These are phyloP conservation scores for Pteromalus puparum DNA, from an alignment of 1,140 invertebrate species.

Conservation along the genomic window DNA sequence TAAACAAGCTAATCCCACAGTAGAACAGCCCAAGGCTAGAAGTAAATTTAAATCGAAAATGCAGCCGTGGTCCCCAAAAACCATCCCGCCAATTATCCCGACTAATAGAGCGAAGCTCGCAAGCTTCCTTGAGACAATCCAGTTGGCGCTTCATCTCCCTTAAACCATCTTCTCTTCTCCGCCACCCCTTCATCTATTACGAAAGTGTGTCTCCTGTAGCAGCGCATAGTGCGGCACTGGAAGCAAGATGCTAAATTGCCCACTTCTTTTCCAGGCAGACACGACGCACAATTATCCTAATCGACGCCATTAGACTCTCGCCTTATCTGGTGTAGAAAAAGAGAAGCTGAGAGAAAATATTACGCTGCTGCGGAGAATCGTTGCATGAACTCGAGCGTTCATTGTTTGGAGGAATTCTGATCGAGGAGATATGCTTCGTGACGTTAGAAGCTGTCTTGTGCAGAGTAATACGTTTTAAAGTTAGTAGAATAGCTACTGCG, in stretches of 20 bases:
- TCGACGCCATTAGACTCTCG: not conserved
- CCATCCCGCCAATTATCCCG: not conserved
- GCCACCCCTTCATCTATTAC: not conserved
- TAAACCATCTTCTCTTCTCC: not conserved
- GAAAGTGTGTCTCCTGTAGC: not conserved
- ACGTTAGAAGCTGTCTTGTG: not conserved
- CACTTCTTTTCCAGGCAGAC: not conserved
- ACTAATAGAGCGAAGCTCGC: not conserved
- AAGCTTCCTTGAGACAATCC: not conserved
- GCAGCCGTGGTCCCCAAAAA: not conserved
- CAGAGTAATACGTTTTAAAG: not conserved
- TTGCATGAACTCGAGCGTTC: not conserved
- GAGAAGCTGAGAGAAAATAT: not conserved
- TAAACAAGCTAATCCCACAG: no score
- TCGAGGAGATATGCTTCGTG: not conserved
- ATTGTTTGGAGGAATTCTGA: not conserved
- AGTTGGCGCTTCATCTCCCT: not conserved
- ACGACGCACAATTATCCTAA: constrained; percentile 4
- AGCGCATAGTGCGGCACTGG: no score
- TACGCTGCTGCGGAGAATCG: no score
- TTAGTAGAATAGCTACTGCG: no score
- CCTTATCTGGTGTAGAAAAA: not conserved
- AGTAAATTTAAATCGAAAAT: not conserved
- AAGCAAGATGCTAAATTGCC: not conserved
- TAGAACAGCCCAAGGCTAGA: no score